Evolutionary conservation across 2,797 vertebrate genomes (phyloP).

Genomic region (Melanotaenia parkinsoni): DNA sequence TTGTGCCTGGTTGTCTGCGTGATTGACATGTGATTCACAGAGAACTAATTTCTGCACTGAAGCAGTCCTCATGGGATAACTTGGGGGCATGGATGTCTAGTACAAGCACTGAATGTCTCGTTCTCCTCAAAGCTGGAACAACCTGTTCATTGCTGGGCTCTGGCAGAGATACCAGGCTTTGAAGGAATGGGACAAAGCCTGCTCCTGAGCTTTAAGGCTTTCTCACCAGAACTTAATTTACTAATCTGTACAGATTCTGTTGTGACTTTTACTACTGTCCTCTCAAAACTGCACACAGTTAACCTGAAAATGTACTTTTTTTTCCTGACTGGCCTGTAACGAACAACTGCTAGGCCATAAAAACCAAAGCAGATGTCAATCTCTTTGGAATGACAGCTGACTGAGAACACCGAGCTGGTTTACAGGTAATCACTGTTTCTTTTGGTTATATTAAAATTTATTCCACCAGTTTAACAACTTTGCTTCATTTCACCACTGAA

Average conservation of each 20-base stretch:
- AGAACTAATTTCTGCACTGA: conserved; percentile 12
- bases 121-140: conserved; percentile 41
- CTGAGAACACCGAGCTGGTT: conserved; percentile 14
- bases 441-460: conserved; percentile 15
- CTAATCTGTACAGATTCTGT: conserved; percentile 1
- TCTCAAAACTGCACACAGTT: conserved; percentile 36
- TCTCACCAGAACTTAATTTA: conserved; percentile 36
- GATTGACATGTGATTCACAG: conserved; percentile 13
- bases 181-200: conserved; percentile 32
- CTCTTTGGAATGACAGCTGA: conserved; percentile 26
- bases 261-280: conserved; percentile 21
- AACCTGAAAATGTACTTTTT: conserved; percentile 24
- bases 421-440: not conserved
- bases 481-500: not conserved
- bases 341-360: conserved; percentile 12
- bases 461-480: conserved; percentile 3
- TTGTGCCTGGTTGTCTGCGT: conserved; percentile 19
- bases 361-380: conserved; percentile 13
- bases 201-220: conserved; percentile 23
- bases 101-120: conserved; percentile 31
- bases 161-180: conserved; percentile 27
- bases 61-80: conserved; percentile 15
- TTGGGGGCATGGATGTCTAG: conserved; percentile 13
- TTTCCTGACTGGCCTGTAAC: conserved; percentile 12
- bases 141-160: conserved; percentile 29